Conservation (phyloP, 2,888 invertebrate genomes). For the Drosophila anceps region DNA sequence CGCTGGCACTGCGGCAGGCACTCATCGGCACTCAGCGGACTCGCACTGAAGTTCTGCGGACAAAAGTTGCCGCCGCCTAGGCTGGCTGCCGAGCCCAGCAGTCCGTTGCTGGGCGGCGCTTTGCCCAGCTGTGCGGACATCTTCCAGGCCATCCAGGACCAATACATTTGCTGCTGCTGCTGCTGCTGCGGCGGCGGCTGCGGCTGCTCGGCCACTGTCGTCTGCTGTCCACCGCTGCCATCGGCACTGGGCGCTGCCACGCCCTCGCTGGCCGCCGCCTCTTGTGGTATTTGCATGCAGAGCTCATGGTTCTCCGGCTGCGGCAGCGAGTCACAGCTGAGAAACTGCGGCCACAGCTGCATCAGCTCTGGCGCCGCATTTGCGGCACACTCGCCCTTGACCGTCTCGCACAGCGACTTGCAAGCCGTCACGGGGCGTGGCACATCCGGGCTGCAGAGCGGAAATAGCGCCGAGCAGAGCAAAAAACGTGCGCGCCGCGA, state of each 20-base stretch:
- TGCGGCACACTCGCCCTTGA: conserved; percentile 88
- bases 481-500: conserved; percentile 93
- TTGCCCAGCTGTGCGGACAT: conserved; percentile 72
- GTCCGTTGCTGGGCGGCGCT: conserved; percentile 18
- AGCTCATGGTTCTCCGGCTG: conserved; percentile 89
- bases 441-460: conserved; percentile 95
- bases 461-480: conserved; percentile 95
- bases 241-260: not conserved
- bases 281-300: conserved; percentile 90
- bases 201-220: conserved; percentile 27
- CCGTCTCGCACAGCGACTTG: conserved; percentile 93
- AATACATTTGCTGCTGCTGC: conserved; percentile 75
- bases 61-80: conserved; percentile 80
- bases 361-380: conserved; percentile 87
- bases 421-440: conserved; percentile 94
- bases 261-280: conserved; percentile 23
- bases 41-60: conserved; percentile 87
- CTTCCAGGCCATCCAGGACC: conserved; percentile 84
- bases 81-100: conserved; percentile 3
- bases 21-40: conserved; percentile 86
- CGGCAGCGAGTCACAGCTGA: conserved; percentile 93
- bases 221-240: not conserved
- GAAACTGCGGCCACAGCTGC: conserved; percentile 90
- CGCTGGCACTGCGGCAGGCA: conserved; percentile 88
- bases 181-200: conserved; percentile 33